phyloP scores from a whole-genome alignment of 2,113 vertebrate genomes.

The Scomber colias region DNA sequence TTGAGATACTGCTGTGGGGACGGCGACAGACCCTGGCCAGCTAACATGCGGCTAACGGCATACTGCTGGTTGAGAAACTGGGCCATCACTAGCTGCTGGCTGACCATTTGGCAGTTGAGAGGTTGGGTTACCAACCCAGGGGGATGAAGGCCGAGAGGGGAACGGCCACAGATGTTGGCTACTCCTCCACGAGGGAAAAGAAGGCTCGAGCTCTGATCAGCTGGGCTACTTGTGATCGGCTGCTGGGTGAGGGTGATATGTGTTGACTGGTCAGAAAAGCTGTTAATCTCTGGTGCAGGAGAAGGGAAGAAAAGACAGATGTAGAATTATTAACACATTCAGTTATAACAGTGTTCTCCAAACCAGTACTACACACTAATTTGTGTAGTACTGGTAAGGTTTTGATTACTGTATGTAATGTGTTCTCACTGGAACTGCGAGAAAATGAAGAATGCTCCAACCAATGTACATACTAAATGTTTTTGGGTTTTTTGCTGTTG shows the following conservation, averaged over 20 bases:
- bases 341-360: not conserved
- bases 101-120: conserved; percentile 96
- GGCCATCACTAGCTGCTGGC: conserved; percentile 98
- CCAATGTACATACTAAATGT: not conserved
- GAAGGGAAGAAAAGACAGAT: conserved; percentile 24
- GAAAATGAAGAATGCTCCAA: not conserved
- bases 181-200: conserved; percentile 89
- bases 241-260: conserved; percentile 92
- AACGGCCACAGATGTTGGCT: conserved; percentile 84
- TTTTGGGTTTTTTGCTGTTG: not conserved
- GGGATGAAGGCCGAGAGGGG: conserved; percentile 91
- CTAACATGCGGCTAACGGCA: conserved; percentile 96
- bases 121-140: conserved; percentile 93
- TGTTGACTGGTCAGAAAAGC: conserved; percentile 90
- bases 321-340: conserved; percentile 1
- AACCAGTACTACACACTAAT: not conserved
- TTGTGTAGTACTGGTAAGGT: not conserved
- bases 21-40: conserved; percentile 92
- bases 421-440: not conserved
- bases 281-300: conserved; percentile 87
- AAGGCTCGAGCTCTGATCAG: conserved; percentile 90
- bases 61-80: conserved; percentile 99
- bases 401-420: not conserved
- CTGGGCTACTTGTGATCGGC: conserved; percentile 90
- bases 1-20: conserved; percentile 96